A percentile compares a stretch with the other conserved stretches of the same genome.
phyloP scores from a whole-genome alignment of 2,797 vertebrate species.

The Echeneis naucrates region DNA sequence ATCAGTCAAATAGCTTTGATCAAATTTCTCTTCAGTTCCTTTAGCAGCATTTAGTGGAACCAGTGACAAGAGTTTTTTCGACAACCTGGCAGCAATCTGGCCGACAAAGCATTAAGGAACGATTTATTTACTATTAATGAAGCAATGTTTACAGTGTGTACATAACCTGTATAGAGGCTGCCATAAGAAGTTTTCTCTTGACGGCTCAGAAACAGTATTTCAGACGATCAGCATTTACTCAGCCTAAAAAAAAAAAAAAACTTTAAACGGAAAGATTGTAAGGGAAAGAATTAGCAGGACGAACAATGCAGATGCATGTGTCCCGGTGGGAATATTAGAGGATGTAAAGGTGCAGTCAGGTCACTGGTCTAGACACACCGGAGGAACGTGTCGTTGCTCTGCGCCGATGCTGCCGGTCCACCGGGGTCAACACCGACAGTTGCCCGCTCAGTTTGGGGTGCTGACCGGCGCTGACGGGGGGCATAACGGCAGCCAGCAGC shows the following conservation, averaged over 20 bases:
- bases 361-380: conserved; percentile 23
- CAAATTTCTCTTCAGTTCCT: background rate
- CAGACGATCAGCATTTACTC: conserved; percentile 16
- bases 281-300: conserved; percentile 17
- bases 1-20: background rate
- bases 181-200: background rate
- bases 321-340: conserved; percentile 24
- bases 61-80: conserved; percentile 6
- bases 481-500: conserved; percentile 56
- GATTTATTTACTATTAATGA: background rate
- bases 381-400: background rate
- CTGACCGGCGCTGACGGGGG: conserved; percentile 23
- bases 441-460: conserved; percentile 35
- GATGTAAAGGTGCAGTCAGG: conserved; percentile 37
- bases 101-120: background rate
- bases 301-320: conserved; percentile 12
- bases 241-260: conserved; percentile 6
- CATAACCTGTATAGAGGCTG: background rate
- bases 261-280: no score
- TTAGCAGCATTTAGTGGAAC: background rate
- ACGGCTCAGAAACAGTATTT: background rate
- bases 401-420: background rate
- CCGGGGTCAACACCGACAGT: conserved; percentile 22
- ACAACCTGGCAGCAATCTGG: conserved; percentile 5
- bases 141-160: background rate